These are phyloP conservation scores for Spilogale gracilis DNA, from an alignment of 2,113 vertebrate species.

Conservation along the genomic window DNA sequence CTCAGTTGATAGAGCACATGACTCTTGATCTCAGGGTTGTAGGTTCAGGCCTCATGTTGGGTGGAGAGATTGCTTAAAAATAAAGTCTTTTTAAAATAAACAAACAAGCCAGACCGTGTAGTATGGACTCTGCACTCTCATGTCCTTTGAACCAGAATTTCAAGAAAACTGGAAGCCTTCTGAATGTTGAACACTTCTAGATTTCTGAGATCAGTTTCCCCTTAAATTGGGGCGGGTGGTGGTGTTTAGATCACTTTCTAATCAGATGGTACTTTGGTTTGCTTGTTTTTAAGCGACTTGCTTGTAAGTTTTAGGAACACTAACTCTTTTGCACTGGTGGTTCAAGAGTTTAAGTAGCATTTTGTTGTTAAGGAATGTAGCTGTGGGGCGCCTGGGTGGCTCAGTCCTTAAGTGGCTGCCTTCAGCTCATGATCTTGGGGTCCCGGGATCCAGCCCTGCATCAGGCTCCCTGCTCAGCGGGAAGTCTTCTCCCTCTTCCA, in stretches of 20 bases:
- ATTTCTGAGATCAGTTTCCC: background rate
- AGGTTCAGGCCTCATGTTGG: background rate
- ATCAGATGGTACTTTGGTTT: background rate
- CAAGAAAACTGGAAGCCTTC: background rate
- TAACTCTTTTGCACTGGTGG: background rate
- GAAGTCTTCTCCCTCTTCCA: no score
- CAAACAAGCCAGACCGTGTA: background rate
- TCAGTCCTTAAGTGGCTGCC: no score
- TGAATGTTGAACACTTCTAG: fast-evolving
- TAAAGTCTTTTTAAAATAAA: background rate
- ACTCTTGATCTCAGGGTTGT: background rate
- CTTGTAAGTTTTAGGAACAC: background rate
- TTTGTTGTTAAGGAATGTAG: no score
- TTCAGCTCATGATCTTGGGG: no score
- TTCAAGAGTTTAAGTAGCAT: background rate
- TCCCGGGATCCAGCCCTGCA: no score
- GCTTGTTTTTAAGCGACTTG: background rate
- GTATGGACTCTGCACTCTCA: background rate
- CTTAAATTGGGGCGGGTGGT: background rate
- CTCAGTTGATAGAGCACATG: fast-evolving
- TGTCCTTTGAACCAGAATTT: background rate
- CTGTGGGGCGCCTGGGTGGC: no score
- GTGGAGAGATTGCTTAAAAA: background rate
- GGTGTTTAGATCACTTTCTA: background rate
- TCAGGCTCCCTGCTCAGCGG: no score